A percentile compares a stretch with the other conserved stretches of the same genome.
phyloP scores from a whole-genome alignment of 2,113 vertebrate species.

The Piaya cayana region DNA sequence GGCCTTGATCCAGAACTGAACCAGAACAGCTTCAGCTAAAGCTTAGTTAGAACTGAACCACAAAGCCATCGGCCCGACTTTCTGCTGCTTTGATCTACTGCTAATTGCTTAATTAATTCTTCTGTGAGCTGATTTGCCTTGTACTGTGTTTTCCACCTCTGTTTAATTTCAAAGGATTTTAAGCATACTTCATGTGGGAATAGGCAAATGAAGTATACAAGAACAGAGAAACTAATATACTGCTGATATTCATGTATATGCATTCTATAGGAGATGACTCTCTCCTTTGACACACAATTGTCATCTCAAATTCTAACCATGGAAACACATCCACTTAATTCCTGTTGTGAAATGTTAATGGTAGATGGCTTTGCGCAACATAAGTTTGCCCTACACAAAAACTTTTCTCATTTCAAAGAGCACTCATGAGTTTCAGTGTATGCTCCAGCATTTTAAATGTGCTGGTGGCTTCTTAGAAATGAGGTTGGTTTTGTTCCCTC shows the following conservation, averaged over 20 bases:
- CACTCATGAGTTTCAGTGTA: neutral
- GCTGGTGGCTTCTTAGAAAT: neutral
- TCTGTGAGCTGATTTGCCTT: neutral
- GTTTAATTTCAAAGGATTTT: neutral
- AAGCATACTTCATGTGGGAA: neutral
- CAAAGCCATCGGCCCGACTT: neutral
- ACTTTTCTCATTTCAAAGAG: conserved; percentile 38
- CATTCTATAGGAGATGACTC: neutral
- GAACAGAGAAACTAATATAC: neutral
- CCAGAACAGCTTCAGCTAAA: neutral
- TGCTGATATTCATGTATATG: neutral
- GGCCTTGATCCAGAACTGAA: neutral
- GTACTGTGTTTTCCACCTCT: neutral
- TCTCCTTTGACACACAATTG: neutral
- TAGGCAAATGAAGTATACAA: neutral
- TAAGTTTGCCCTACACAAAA: neutral
- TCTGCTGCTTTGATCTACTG: neutral
- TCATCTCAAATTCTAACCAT: neutral
- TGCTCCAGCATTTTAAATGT: conserved; percentile 22
- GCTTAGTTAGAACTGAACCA: neutral
- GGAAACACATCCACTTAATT: neutral
- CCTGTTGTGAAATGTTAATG: neutral
- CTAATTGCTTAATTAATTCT: neutral
- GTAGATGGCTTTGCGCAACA: neutral
- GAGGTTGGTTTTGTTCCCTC: neutral